Evolutionary conservation across 2,888 invertebrate species (phyloP).

Genomic region (Adelphocoris suturalis): DNA sequence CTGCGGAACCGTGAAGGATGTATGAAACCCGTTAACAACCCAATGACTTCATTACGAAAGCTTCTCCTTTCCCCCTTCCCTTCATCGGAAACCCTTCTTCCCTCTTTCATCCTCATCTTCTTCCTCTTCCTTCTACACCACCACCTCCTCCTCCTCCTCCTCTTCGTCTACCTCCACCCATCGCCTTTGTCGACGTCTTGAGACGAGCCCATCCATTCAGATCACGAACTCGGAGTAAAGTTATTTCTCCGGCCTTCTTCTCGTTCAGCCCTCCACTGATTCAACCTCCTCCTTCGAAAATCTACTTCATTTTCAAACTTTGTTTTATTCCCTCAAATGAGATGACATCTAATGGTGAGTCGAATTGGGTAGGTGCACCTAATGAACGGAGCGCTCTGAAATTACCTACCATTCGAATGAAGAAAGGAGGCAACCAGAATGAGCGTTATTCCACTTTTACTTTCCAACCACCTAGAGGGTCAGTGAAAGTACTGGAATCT

Average conservation of each 20-base stretch:
- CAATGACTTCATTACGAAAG: slow-evolving; percentile 64
- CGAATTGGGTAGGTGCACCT: neutral
- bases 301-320: slow-evolving; percentile 52
- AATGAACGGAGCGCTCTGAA: neutral
- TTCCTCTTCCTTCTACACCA: too few relatives aligned
- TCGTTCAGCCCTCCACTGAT: slow-evolving; percentile 28
- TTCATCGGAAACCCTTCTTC: slow-evolving; percentile 50
- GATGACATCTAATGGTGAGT: slow-evolving; percentile 16
- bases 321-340: slow-evolving; percentile 19
- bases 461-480: too few relatives aligned
- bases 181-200: slow-evolving; percentile 56
- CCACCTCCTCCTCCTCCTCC: neutral
- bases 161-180: neutral
- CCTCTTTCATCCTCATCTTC: slow-evolving; percentile 30
- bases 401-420: too few relatives aligned
- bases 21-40: slow-evolving; percentile 60
- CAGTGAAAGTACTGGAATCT: too few relatives aligned
- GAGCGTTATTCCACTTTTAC: too few relatives aligned
- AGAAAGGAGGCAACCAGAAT: too few relatives aligned
- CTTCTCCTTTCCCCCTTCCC: slow-evolving; percentile 57
- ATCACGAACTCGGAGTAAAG: slow-evolving; percentile 55
- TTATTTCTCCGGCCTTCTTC: slow-evolving; percentile 52
- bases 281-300: slow-evolving; percentile 46
- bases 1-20: slow-evolving; percentile 56
- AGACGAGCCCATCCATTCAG: slow-evolving; percentile 62